Conservation (phyloP, 2,888 invertebrate genomes). For the Synergus laeviventris region DNA sequence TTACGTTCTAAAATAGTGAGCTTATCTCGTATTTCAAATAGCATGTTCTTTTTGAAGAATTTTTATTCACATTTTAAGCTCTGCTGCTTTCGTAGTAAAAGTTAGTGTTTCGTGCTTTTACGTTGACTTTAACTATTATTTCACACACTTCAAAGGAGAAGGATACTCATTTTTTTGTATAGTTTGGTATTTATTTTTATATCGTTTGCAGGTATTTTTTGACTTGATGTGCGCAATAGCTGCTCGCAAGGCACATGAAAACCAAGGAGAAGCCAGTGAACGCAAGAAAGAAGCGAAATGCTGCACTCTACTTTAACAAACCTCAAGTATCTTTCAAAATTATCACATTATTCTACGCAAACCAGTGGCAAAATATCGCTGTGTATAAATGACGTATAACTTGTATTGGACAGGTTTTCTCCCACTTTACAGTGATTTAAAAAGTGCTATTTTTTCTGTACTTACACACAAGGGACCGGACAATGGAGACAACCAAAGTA, state of each 20-base stretch:
- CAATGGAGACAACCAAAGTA: neutral
- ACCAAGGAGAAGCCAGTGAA: conserved; percentile 89
- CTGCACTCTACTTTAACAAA: conserved; percentile 82
- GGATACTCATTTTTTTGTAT: neutral
- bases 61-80: neutral
- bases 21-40: conserved; percentile 44
- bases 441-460: conserved; percentile 38
- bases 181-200: too few relatives aligned
- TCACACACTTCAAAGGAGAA: neutral
- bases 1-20: conserved; percentile 35
- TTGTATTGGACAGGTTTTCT: conserved; percentile 63
- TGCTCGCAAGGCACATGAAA: conserved; percentile 95
- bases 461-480: neutral
- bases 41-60: conserved; percentile 41
- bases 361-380: conserved; percentile 41
- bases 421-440: conserved; percentile 69
- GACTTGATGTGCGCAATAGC: conserved; percentile 99
- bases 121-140: neutral
- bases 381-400: conserved; percentile 61
- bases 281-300: conserved; percentile 93
- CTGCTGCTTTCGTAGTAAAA: conserved; percentile 1
- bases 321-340: conserved; percentile 36
- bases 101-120: neutral
- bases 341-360: conserved; percentile 33
- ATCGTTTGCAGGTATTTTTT: conserved; percentile 92